Evolutionary conservation across 2,797 vertebrate genomes (phyloP).

Genomic region (Gila robusta): DNA sequence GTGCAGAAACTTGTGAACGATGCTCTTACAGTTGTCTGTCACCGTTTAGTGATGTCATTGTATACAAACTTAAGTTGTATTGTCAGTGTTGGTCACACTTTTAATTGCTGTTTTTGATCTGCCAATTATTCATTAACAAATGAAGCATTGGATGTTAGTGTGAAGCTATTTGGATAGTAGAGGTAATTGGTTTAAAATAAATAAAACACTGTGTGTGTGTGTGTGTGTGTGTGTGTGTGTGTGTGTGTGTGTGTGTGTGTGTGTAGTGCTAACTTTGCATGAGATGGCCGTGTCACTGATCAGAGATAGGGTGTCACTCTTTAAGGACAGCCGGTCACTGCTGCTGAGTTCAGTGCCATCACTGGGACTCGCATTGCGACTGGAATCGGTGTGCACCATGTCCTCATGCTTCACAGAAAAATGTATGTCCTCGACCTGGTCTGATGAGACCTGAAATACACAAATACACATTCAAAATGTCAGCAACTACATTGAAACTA

Average conservation of each 20-base stretch:
- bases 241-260: no score
- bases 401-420: slow-evolving; percentile 44
- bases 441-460: slow-evolving; percentile 14
- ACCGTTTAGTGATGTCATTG: no score
- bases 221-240: not conserved
- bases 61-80: no score
- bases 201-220: slow-evolving; percentile 6
- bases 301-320: slow-evolving; percentile 68
- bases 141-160: no score
- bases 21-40: no score
- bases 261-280: slow-evolving; percentile 65
- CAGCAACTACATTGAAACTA: not conserved
- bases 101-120: no score
- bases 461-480: slow-evolving; percentile 10
- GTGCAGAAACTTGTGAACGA: no score
- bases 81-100: no score
- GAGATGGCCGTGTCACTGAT: slow-evolving; percentile 64
- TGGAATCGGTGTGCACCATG: slow-evolving; percentile 9
- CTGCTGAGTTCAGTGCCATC: slow-evolving; percentile 62
- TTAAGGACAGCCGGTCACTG: slow-evolving; percentile 68
- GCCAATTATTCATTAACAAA: no score
- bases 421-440: slow-evolving; percentile 9
- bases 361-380: slow-evolving; percentile 28
- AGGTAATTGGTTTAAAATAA: not conserved
- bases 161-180: no score